phyloP scores from a whole-genome alignment of 2,888 invertebrate genomes.

The Ferrisia virgata region DNA sequence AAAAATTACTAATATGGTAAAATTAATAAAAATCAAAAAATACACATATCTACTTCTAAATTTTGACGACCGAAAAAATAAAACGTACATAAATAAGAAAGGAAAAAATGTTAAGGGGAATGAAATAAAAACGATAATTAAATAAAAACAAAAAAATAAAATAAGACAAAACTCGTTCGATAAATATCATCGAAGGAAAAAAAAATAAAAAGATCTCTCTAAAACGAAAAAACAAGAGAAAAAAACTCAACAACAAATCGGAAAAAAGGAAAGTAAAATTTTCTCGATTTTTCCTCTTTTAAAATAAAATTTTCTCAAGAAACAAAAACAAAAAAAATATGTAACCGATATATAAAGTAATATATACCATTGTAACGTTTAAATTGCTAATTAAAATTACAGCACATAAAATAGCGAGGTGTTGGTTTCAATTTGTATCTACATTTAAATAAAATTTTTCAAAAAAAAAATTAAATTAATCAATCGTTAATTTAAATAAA shows the following conservation, averaged over 20 bases:
- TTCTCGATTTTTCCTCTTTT: slow-evolving; percentile 30
- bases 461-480: slow-evolving; percentile 39
- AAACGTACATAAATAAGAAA: background rate
- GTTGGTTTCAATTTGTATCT: slow-evolving; percentile 47
- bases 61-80: background rate
- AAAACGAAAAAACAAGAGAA: slow-evolving; percentile 30
- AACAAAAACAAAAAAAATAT: slow-evolving; percentile 39
- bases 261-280: slow-evolving; percentile 30
- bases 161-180: background rate
- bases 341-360: slow-evolving; percentile 25
- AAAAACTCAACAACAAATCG: slow-evolving; percentile 39
- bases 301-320: slow-evolving; percentile 21
- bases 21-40: slow-evolving; percentile 32
- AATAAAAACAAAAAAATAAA: slow-evolving; percentile 33
- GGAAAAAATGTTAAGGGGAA: slow-evolving; percentile 8
- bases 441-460: slow-evolving; percentile 39
- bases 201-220: slow-evolving; percentile 27
- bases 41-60: slow-evolving; percentile 25
- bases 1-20: slow-evolving; percentile 29
- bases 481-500: slow-evolving; percentile 26
- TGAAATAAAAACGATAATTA: background rate
- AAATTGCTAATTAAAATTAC: slow-evolving; percentile 47
- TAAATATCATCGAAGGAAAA: slow-evolving; percentile 10
- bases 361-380: slow-evolving; percentile 38
- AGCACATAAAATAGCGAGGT: slow-evolving; percentile 49